Conservation (phyloP, 2,113 vertebrate species). For the Chloebia gouldiae region DNA sequence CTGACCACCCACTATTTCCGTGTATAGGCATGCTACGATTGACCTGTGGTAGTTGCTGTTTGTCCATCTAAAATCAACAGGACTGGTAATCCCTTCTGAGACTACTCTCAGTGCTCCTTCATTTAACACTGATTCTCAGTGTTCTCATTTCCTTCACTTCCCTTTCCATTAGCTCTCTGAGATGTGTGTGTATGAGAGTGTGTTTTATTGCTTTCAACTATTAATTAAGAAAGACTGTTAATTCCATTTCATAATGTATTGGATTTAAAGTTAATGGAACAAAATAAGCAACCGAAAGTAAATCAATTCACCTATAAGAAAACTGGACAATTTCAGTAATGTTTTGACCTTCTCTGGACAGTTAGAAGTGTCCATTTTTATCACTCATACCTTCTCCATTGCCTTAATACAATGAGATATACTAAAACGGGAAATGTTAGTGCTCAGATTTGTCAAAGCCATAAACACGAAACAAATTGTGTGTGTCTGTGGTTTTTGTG, state of each 20-base stretch:
- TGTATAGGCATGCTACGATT: neutral
- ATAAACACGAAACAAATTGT: fast-evolving
- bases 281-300: neutral
- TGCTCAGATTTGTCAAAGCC: neutral
- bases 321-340: neutral
- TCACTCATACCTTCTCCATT: neutral
- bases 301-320: neutral
- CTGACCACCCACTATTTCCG: neutral
- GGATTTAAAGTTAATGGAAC: neutral
- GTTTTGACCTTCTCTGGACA: neutral
- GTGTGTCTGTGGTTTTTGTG: neutral
- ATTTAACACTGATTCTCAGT: neutral
- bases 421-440: neutral
- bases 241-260: neutral
- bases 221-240: neutral
- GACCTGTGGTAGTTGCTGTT: neutral
- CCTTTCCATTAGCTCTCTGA: neutral
- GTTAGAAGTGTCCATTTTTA: neutral
- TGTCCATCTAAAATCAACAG: neutral
- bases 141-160: neutral
- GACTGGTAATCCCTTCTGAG: neutral
- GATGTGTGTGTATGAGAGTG: neutral
- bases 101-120: neutral
- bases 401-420: neutral
- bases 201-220: neutral